These are phyloP conservation scores for Aethina tumida DNA, from an alignment of 1,140 invertebrate species.

Conservation along the genomic window DNA sequence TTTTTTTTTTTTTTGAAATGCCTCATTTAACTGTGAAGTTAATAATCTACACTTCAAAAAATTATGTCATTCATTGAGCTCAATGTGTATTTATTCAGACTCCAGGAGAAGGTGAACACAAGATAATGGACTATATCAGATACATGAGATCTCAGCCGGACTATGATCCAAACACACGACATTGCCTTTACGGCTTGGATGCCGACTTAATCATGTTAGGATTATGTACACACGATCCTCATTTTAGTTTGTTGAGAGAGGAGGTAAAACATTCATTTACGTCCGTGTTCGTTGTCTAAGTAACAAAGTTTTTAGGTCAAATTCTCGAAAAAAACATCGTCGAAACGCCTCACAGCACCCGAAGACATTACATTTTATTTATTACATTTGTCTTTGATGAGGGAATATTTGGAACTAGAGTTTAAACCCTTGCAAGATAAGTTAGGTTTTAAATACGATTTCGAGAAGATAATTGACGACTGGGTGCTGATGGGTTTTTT, in stretches of 20 bases:
- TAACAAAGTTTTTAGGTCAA: conserved; percentile 44
- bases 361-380: conserved; percentile 91
- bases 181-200: conserved; percentile 93
- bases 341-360: conserved; percentile 51
- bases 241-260: conserved; percentile 85
- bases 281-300: not conserved
- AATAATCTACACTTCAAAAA: too few relatives aligned
- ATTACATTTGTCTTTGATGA: conserved; percentile 80
- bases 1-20: conserved; percentile 6
- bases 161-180: conserved; percentile 81
- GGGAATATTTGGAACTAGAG: conserved; percentile 90
- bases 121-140: conserved; percentile 96
- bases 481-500: conserved; percentile 90
- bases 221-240: conserved; percentile 86
- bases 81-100: conserved; percentile 46
- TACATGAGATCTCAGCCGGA: conserved; percentile 70
- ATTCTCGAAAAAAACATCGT: conserved; percentile 52
- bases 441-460: conserved; percentile 60
- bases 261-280: conserved; percentile 48
- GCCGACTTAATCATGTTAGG: conserved; percentile 95
- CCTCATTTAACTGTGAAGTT: too few relatives aligned
- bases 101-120: conserved; percentile 96
- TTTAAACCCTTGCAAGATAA: conserved; percentile 67
- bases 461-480: conserved; percentile 71
- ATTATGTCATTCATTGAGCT: too few relatives aligned